These are phyloP conservation scores for Premnoplex brunnescens DNA, from an alignment of 2,797 vertebrate species.

Conservation along the genomic window DNA sequence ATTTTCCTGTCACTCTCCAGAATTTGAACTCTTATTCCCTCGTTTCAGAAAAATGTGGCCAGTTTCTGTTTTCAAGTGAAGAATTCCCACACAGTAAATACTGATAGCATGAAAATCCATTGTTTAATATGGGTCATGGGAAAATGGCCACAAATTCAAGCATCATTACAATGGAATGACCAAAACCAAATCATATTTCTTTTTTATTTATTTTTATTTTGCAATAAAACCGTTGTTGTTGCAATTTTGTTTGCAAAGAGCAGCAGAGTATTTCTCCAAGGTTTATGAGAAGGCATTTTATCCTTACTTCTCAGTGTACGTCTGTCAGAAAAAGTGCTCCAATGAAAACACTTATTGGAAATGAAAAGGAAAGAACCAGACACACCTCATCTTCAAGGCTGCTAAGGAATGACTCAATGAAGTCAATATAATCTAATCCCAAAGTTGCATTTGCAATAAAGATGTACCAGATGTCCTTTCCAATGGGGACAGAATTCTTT, in stretches of 20 bases:
- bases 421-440: slow-evolving; percentile 47
- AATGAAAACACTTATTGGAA: neutral
- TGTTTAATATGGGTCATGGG: slow-evolving; percentile 28
- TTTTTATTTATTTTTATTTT: neutral
- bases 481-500: slow-evolving; percentile 19
- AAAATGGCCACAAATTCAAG: slow-evolving; percentile 13
- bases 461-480: neutral
- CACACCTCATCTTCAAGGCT: neutral
- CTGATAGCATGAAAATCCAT: neutral
- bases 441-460: slow-evolving; percentile 20
- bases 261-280: neutral
- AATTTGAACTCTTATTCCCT: slow-evolving; percentile 57
- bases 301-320: neutral
- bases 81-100: slow-evolving; percentile 47
- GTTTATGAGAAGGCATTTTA: slow-evolving; percentile 1
- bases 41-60: slow-evolving; percentile 23
- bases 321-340: neutral
- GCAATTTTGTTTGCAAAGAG: neutral
- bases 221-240: neutral
- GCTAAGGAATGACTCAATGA: slow-evolving; percentile 32
- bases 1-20: slow-evolving; percentile 53
- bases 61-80: slow-evolving; percentile 35
- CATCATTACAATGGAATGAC: neutral
- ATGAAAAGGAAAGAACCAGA: neutral
- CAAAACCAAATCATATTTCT: neutral